phyloP scores from a whole-genome alignment of 2,888 invertebrate species.

The Synergus laeviventris region DNA sequence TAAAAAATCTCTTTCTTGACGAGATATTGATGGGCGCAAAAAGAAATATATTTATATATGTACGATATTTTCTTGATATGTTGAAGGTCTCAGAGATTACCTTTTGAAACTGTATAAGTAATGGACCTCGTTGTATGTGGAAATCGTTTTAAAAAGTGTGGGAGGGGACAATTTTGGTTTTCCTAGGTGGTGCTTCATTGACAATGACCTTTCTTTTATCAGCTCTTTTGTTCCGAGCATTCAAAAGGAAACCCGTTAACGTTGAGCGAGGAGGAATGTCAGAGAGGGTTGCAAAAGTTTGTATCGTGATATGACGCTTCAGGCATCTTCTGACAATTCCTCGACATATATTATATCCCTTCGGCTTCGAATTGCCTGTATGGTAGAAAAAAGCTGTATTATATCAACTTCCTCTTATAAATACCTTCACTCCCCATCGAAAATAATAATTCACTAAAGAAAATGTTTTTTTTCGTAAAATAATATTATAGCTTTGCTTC shows the following conservation, averaged over 20 bases:
- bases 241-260: background rate
- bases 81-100: background rate
- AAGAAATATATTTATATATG: background rate
- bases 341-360: conserved; percentile 10
- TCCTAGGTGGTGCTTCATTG: background rate
- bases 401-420: conserved; percentile 4
- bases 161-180: background rate
- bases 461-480: background rate
- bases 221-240: background rate
- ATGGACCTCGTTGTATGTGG: background rate
- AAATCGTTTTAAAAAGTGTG: background rate
- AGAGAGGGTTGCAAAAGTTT: conserved; percentile 6
- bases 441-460: background rate
- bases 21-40: background rate
- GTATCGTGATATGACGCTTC: conserved; percentile 19
- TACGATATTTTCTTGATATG: background rate
- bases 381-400: background rate
- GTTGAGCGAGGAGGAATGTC: background rate
- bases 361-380: conserved; percentile 2
- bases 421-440: background rate
- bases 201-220: conserved; percentile 18
- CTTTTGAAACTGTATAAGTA: background rate
- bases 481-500: background rate
- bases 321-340: conserved; percentile 22
- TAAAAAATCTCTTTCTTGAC: background rate